Conservation (phyloP, 2,113 vertebrate genomes). For the Cichladusa arquata region DNA sequence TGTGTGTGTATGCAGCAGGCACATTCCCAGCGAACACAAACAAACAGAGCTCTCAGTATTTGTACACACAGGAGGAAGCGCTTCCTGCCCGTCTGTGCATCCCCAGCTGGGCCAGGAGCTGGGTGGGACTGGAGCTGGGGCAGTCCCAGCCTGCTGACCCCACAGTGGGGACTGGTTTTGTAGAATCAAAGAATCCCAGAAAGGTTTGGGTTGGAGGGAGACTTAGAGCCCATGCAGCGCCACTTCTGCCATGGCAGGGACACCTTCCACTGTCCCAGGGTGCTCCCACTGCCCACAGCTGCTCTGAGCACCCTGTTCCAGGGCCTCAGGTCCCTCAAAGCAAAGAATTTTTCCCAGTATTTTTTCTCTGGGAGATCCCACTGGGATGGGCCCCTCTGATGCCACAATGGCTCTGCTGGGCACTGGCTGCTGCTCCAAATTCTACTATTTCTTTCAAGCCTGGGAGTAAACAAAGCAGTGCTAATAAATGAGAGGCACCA, state of each 20-base stretch:
- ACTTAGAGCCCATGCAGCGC: fast-evolving
- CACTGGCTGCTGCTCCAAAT: neutral
- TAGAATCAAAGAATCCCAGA: too few species aligned
- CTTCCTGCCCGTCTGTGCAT: fast-evolving
- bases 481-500: neutral
- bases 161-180: fast-evolving
- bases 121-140: neutral
- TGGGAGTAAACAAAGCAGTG: neutral
- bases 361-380: neutral
- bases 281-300: neutral
- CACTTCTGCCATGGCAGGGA: neutral
- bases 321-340: neutral
- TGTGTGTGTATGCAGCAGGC: neutral
- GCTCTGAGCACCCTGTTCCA: neutral
- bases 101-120: neutral
- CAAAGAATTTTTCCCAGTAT: neutral
- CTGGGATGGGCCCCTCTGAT: neutral
- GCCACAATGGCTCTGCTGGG: neutral
- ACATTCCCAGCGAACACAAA: neutral
- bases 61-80: neutral
- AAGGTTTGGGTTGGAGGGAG: neutral
- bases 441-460: neutral
- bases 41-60: neutral
- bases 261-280: fast-evolving
- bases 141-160: fast-evolving